Conservation (phyloP, 2,888 invertebrate species). For the Argyresthia albistria region DNA sequence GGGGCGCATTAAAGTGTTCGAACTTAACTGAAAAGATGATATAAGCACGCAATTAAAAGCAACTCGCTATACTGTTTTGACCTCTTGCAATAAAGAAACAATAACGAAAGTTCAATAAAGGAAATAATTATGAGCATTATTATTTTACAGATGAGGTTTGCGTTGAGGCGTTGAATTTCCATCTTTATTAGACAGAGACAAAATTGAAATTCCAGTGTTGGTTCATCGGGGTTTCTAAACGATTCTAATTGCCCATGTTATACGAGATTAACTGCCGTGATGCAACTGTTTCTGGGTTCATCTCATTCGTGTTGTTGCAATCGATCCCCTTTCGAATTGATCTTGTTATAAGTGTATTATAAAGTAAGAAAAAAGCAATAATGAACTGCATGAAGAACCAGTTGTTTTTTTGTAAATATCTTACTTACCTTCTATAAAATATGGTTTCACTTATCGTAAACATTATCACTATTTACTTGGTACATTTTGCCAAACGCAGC, state of each 20-base stretch:
- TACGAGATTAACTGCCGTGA: not conserved
- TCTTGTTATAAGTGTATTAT: too few relatives aligned
- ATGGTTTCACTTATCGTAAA: too few relatives aligned
- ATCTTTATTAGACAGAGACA: not conserved
- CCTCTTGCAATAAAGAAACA: constrained; percentile 9
- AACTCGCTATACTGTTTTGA: constrained; percentile 20
- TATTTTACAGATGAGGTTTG: not conserved
- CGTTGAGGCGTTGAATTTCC: not conserved
- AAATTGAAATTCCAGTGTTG: not conserved
- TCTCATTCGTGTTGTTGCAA: not conserved
- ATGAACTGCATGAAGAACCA: too few relatives aligned
- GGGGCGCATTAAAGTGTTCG: constrained; percentile 38
- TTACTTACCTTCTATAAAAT: too few relatives aligned
- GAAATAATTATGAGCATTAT: constrained; percentile 25
- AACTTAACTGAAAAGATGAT: constrained; percentile 33
- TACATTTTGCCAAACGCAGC: too few relatives aligned
- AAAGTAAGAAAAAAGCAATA: too few relatives aligned
- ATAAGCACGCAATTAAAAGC: constrained; percentile 45
- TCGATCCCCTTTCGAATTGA: not conserved
- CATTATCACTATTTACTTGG: too few relatives aligned
- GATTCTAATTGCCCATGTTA: not conserved
- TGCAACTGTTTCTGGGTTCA: not conserved
- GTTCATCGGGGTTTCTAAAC: not conserved
- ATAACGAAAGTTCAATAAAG: constrained; percentile 21
- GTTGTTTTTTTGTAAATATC: too few relatives aligned